Conservation (phyloP, 1,140 invertebrate genomes). For the Probaryconus sp. region DNA sequence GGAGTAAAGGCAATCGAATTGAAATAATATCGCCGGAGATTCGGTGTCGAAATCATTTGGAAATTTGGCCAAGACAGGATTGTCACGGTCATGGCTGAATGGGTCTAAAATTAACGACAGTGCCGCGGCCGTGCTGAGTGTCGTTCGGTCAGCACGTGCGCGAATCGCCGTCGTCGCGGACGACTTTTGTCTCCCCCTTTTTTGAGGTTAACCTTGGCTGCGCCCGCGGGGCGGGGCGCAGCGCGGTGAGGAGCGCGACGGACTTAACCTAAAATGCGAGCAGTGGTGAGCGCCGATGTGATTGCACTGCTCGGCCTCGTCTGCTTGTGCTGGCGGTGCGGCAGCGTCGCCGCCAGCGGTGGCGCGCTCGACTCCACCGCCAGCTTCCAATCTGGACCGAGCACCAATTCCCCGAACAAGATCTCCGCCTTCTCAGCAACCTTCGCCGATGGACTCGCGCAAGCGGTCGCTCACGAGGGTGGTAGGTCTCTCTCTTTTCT, state of each 20-base stretch:
- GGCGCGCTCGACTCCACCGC: conserved; percentile 71
- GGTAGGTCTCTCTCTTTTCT: conserved; percentile 65
- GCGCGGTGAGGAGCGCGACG: conserved; percentile 64
- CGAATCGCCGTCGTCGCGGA: conserved; percentile 4
- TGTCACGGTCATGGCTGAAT: conserved; percentile 52
- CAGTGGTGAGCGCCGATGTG: conserved; percentile 67
- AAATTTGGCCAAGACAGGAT: conserved; percentile 20
- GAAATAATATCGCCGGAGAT: neutral
- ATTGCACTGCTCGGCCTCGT: conserved; percentile 69
- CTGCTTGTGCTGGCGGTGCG: conserved; percentile 68
- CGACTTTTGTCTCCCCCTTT: neutral
- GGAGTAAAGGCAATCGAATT: conserved; percentile 6
- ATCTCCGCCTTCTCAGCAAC: conserved; percentile 70
- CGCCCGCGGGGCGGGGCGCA: conserved; percentile 18
- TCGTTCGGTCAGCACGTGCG: conserved; percentile 36
- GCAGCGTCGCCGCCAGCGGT: conserved; percentile 65
- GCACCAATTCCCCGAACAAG: conserved; percentile 64
- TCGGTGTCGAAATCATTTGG: neutral
- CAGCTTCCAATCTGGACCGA: conserved; percentile 65
- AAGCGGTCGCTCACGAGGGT: conserved; percentile 73
- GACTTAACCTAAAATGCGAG: conserved; percentile 76
- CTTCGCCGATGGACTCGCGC: conserved; percentile 73
- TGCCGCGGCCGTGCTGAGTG: conserved; percentile 37
- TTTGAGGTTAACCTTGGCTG: conserved; percentile 22
- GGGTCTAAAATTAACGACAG: conserved; percentile 45